Conservation (phyloP, 2,113 vertebrate genomes). For the Prunella himalayana region DNA sequence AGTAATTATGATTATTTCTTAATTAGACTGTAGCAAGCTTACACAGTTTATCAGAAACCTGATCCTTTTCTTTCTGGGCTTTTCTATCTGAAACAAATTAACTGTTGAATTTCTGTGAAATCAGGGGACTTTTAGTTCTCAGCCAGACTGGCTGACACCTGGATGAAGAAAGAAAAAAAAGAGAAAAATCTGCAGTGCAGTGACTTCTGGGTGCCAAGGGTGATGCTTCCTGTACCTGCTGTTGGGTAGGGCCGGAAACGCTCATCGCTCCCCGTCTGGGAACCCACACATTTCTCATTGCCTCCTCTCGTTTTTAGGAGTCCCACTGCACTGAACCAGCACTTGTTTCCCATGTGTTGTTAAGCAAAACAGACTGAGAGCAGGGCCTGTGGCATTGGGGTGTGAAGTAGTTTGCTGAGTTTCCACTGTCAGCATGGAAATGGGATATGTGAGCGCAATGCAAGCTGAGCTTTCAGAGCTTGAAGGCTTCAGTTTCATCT, state of each 20-base stretch:
- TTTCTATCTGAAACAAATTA: slow-evolving; percentile 42
- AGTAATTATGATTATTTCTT: not conserved
- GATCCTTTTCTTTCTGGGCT: not conserved
- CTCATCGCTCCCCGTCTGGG: slow-evolving; percentile 24
- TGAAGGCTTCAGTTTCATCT: not conserved
- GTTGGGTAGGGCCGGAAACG: slow-evolving; percentile 60
- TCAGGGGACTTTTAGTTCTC: slow-evolving; percentile 48
- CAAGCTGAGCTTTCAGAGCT: not conserved
- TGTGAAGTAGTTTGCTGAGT: not conserved
- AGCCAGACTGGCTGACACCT: slow-evolving; percentile 2
- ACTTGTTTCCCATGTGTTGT: not conserved
- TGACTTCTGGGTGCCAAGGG: slow-evolving; percentile 5
- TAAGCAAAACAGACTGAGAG: not conserved
- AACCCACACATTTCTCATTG: not conserved
- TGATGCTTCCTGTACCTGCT: slow-evolving; percentile 69
- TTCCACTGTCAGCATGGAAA: not conserved
- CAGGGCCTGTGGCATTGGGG: not conserved
- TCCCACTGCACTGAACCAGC: not conserved
- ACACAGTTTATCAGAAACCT: slow-evolving; percentile 23
- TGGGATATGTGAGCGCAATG: not conserved
- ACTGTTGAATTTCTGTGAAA: slow-evolving; percentile 65
- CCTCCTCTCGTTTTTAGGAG: not conserved
- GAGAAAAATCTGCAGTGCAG: not conserved
- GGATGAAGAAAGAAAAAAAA: not conserved
- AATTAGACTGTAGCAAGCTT: not conserved